Percentiles rank a stretch among this genome's conserved stretches.
phyloP scores from a whole-genome alignment of 2,113 vertebrate genomes.

The Hippotragus niger region DNA sequence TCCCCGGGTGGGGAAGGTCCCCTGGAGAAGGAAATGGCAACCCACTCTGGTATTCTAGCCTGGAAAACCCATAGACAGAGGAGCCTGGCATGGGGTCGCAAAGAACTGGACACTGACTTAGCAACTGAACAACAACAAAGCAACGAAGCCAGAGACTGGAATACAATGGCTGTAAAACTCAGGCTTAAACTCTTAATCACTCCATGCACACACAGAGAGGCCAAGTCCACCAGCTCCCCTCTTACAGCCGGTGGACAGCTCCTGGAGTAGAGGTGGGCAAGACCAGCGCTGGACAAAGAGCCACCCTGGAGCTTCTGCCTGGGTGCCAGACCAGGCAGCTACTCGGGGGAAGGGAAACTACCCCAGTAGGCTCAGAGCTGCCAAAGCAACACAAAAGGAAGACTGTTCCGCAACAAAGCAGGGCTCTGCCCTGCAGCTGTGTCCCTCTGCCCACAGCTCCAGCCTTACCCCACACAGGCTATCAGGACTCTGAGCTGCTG shows the following conservation, averaged over 20 bases:
- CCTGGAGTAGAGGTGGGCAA: neutral
- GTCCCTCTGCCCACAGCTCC: neutral
- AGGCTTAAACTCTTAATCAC: neutral
- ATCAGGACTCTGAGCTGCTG: neutral
- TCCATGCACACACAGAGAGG: neutral
- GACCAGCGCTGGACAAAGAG: neutral
- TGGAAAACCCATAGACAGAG: neutral
- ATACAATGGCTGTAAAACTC: neutral
- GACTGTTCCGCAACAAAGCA: conserved; percentile 50
- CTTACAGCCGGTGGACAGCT: neutral
- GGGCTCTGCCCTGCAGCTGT: conserved; percentile 39
- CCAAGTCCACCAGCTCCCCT: neutral
- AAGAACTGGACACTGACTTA: neutral
- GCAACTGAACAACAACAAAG: neutral
- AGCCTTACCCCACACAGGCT: neutral
- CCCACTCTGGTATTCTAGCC: neutral
- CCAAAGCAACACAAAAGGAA: conserved; percentile 55
- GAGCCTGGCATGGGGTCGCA: neutral
- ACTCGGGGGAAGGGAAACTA: neutral
- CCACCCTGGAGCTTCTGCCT: neutral
- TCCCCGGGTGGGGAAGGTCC: neutral
- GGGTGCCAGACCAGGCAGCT: neutral
- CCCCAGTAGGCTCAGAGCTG: neutral
- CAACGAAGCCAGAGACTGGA: neutral
- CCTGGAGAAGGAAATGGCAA: neutral